A percentile compares a stretch with the other conserved stretches of the same genome.
Conservation (phyloP, 2,113 vertebrate species). For the Gobiocypris rarus region DNA sequence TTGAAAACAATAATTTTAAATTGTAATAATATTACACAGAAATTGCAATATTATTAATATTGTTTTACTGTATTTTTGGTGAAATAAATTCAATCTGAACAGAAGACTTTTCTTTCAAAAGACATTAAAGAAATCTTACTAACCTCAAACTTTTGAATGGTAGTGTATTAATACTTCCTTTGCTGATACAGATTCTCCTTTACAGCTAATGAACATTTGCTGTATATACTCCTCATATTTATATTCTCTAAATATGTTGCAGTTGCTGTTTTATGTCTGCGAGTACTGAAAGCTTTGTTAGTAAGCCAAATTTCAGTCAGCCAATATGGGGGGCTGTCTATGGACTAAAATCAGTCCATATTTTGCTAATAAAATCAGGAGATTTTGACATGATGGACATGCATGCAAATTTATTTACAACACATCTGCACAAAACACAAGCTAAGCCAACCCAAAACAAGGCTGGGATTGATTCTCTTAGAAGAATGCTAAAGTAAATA, state of each 20-base stretch:
- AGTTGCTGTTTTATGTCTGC: not conserved
- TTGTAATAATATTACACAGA: no score
- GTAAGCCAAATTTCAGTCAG: not conserved
- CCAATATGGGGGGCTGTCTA: not conserved
- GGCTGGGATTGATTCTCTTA: constrained; percentile 22
- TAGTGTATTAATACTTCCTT: no score
- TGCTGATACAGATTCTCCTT: not conserved
- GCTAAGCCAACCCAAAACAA: not conserved
- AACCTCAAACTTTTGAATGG: not conserved
- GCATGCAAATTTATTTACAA: constrained; percentile 27
- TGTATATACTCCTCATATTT: not conserved
- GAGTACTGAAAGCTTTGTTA: not conserved
- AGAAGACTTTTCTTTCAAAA: not conserved
- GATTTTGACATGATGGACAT: not conserved
- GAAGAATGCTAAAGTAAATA: constrained; percentile 38
- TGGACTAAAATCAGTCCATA: not conserved
- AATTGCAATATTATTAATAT: no score
- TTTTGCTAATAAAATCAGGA: not conserved
- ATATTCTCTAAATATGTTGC: not conserved
- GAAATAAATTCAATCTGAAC: not conserved
- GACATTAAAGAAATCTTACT: no score
- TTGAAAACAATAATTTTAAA: no score
- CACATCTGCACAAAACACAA: constrained; percentile 11
- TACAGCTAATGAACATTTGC: not conserved
- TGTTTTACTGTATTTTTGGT: no score